Base-by-base conservation (phyloP, 2,888 invertebrate genomes). In the Pharmacophagus antenor region DNA sequence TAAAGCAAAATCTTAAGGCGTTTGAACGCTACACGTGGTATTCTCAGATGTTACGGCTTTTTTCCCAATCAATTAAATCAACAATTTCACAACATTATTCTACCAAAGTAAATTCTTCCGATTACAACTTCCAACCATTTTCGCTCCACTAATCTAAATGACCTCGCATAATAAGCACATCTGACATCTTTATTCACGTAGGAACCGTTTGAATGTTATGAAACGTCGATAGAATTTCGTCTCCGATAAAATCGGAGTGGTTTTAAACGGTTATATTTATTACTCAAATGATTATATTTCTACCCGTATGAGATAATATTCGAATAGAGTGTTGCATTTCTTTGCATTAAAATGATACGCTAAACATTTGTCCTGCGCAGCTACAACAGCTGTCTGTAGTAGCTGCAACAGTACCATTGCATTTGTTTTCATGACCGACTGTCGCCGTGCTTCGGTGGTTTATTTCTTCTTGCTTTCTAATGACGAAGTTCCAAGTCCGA, bases 81-180 rank as follows among this genome's bases (percentile, higher is more conserved):
- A 31, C 15, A 31, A 12, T 31, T 27, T 31, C 10, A 12, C 31
- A 10, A 15, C 2, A 31, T 15, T 15, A 31, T 31, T 31, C 10
- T 31, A n/a, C 15, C 31, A 31, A 31, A 1, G 31, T 31, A 31
- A 31, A 12, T 31, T 15, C 15, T 27, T 27, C 27, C 2, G 12
- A 12, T 31, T 15, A 15, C 15, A 2, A 25, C 23, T 48, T 48
- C 23, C 48, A 48, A 48, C 22, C 12, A 12, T 23, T 3, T 22
- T 17, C n/a, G 15, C 7, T 42, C 20, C 46, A 20, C 20, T 46
- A 46, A 46, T 46, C 46, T 46, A 46, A 46, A 46, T 46, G 21
- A 46, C 46, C 17, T 21, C 18, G 21, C 21, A 21, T 21, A 21
- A 4, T 18, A 0, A 42, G 10, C 18, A 18, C 42, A 18, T n/a